These are phyloP conservation scores for Drosophila pruinosa DNA, from an alignment of 1,140 invertebrate species.

Conservation along the genomic window DNA sequence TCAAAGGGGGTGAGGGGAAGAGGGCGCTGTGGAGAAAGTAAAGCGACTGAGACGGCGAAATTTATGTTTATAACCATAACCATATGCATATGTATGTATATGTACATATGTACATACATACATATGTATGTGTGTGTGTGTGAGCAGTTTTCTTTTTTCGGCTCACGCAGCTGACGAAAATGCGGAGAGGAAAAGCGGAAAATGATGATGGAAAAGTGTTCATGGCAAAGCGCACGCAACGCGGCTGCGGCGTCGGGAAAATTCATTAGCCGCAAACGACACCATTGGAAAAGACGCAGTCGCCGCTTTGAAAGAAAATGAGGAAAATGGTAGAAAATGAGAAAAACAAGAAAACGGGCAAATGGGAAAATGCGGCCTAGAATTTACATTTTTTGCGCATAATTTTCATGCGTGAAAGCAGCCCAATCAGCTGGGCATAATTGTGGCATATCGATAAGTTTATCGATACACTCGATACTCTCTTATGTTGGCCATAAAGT, in stretches of 20 bases:
- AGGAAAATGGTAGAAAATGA: conserved; percentile 32
- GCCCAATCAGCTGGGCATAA: conserved; percentile 8
- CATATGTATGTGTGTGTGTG: not conserved
- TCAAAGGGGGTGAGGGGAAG: not conserved
- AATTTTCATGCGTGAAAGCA: conserved; percentile 29
- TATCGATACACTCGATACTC: too few relatives aligned
- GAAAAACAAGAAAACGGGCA: conserved; percentile 39
- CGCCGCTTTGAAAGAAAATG: conserved; percentile 12
- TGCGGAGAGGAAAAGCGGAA: conserved; percentile 16
- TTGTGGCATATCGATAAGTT: not conserved
- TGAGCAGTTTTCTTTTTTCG: conserved; percentile 59
- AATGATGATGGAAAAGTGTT: conserved; percentile 55
- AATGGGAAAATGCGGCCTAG: conserved; percentile 48
- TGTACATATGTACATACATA: conserved; percentile 3
- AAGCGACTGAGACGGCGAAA: conserved; percentile 64
- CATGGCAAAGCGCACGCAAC: conserved; percentile 55
- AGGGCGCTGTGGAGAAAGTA: conserved; percentile 62
- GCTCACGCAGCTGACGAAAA: conserved; percentile 51
- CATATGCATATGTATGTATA: conserved; percentile 40
- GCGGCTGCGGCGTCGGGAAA: conserved; percentile 29
- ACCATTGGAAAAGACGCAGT: conserved; percentile 23
- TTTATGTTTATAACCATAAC: conserved; percentile 67
- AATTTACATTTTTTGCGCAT: conserved; percentile 49
- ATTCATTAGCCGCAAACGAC: conserved; percentile 48
- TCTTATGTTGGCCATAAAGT: too few relatives aligned